Evolutionary conservation across 2,888 invertebrate species (phyloP).

Genomic region (Petrolisthes manimaculis): DNA sequence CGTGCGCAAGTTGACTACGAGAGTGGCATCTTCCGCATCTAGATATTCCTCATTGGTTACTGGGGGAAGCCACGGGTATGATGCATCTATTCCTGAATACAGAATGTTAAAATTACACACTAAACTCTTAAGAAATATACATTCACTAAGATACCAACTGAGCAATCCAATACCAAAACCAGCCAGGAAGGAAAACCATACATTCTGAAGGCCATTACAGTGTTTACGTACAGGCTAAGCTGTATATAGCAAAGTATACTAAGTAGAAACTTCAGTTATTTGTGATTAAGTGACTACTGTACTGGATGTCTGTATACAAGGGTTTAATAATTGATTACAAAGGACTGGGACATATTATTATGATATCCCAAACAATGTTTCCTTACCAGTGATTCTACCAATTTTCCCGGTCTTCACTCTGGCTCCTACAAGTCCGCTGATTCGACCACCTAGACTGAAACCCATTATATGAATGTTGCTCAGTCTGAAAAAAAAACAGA

Average conservation of each 20-base stretch:
- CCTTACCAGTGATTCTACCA: conserved; percentile 47
- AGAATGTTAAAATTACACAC: background rate
- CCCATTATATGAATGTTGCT: conserved; percentile 31
- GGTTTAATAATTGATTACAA: too few relatives aligned
- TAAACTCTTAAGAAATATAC: too few relatives aligned
- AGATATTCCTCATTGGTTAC: conserved; percentile 31
- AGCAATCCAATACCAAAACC: too few relatives aligned
- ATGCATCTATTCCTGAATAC: conserved; percentile 40
- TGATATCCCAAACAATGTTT: background rate
- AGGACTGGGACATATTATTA: too few relatives aligned
- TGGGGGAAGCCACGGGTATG: conserved; percentile 38
- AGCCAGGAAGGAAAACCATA: too few relatives aligned
- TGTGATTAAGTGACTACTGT: too few relatives aligned
- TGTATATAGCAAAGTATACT: too few relatives aligned
- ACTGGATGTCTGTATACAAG: too few relatives aligned
- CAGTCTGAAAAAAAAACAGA: conserved; percentile 10
- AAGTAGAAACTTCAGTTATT: too few relatives aligned
- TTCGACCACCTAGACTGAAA: conserved; percentile 44
- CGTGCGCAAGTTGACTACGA: conserved; percentile 38
- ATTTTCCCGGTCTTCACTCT: conserved; percentile 27
- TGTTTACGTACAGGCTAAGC: too few relatives aligned
- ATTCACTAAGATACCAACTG: too few relatives aligned
- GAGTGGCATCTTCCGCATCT: conserved; percentile 33
- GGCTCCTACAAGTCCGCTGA: conserved; percentile 34
- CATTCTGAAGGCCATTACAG: too few relatives aligned